phyloP scores from a whole-genome alignment of 1,140 invertebrate species.

The Neelides sp. region DNA sequence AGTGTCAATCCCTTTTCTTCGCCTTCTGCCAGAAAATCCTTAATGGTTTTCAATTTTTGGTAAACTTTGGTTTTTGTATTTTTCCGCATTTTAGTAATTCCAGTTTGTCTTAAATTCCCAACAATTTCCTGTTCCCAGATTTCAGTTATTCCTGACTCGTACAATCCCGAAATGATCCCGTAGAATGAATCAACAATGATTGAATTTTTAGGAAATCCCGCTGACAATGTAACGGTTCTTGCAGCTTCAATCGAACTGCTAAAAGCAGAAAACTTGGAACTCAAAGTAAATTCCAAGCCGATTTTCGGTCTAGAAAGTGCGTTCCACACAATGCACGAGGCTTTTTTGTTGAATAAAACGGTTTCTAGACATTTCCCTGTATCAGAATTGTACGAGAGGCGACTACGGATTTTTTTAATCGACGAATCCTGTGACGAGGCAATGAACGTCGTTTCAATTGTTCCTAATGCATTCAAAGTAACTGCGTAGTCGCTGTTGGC shows the following conservation, averaged over 20 bases:
- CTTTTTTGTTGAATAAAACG: no score
- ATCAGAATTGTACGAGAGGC: no score
- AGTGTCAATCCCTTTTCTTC: no score
- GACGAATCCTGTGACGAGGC: neutral
- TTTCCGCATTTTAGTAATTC: neutral
- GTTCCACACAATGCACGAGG: no score
- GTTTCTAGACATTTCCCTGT: no score
- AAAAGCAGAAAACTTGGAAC: neutral
- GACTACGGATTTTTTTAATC: no score
- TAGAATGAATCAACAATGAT: slow-evolving; percentile 4
- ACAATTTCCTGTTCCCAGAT: slow-evolving; percentile 6
- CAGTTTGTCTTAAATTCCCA: neutral
- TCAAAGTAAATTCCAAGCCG: no score
- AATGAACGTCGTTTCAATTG: neutral
- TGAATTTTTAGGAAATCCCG: slow-evolving; percentile 12
- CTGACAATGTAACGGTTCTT: neutral
- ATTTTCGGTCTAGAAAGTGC: no score
- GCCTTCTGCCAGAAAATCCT: neutral
- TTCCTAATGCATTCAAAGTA: neutral
- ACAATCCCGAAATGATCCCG: slow-evolving; percentile 5
- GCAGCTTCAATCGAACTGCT: neutral
- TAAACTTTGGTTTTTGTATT: neutral
- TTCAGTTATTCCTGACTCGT: slow-evolving; percentile 1
- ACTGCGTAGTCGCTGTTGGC: slow-evolving; percentile 1
- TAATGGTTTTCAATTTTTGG: neutral